Percentiles rank a stretch among this genome's conserved stretches.
Evolutionary conservation across 2,888 invertebrate species (phyloP).

Genomic region (Micoletzkya japonica): DNA sequence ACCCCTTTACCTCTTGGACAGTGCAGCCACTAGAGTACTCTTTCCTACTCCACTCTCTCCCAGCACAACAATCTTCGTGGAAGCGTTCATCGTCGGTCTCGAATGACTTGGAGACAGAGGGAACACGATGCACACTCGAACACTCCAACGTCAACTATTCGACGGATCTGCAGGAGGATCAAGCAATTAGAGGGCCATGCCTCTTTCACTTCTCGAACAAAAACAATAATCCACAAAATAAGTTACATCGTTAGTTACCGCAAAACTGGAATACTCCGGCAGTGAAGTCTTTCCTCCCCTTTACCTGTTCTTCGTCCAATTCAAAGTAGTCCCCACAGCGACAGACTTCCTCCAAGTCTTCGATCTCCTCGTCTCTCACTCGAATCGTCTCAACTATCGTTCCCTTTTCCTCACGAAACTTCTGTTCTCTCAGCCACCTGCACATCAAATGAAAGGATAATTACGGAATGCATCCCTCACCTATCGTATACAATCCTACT

Average conservation of each 20-base stretch:
- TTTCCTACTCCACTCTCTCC: slow-evolving; percentile 97
- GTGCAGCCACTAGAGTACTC: slow-evolving; percentile 87
- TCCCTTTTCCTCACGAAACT: slow-evolving; percentile 48
- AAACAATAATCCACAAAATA: too few relatives aligned
- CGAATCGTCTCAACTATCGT: slow-evolving; percentile 44
- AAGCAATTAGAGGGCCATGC: neutral
- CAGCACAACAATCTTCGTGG: slow-evolving; percentile 81
- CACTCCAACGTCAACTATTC: slow-evolving; percentile 52
- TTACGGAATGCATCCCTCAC: too few relatives aligned
- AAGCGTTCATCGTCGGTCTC: neutral
- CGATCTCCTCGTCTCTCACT: slow-evolving; percentile 9
- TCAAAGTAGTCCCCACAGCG: slow-evolving; percentile 35
- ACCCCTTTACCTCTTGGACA: slow-evolving; percentile 69
- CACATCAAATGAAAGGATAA: neutral
- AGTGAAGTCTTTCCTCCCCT: too few relatives aligned
- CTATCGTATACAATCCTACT: slow-evolving; percentile 37
- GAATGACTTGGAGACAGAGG: slow-evolving; percentile 47
- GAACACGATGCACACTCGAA: slow-evolving; percentile 60
- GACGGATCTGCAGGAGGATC: slow-evolving; percentile 32
- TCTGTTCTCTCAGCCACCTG: slow-evolving; percentile 58
- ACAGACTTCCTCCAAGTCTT: slow-evolving; percentile 39
- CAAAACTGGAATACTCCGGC: too few relatives aligned
- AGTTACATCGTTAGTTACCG: too few relatives aligned
- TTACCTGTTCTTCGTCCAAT: neutral
- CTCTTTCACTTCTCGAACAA: too few relatives aligned